These are phyloP conservation scores for Entomobrya multifasciata DNA, from an alignment of 2,888 invertebrate genomes.

Conservation along the genomic window DNA sequence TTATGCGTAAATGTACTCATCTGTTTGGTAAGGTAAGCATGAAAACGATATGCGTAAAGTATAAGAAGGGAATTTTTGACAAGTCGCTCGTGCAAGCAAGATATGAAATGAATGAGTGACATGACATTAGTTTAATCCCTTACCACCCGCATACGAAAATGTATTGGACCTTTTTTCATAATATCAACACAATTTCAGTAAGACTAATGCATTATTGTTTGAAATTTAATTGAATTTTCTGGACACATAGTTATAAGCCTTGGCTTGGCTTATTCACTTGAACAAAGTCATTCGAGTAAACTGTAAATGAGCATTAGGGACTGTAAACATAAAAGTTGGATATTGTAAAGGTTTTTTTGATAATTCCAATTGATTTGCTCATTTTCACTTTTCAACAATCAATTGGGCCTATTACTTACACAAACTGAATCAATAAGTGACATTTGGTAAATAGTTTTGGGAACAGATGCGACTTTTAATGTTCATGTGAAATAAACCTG, in stretches of 20 bases:
- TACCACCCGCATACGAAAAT: slow-evolving; percentile 58
- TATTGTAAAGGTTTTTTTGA: too few species aligned
- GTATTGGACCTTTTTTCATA: slow-evolving; percentile 26
- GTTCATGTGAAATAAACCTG: not conserved
- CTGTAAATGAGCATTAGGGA: slow-evolving; percentile 19
- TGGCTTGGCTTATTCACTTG: not conserved
- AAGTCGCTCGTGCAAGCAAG: slow-evolving; percentile 58
- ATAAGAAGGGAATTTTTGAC: slow-evolving; percentile 56
- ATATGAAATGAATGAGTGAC: slow-evolving; percentile 54
- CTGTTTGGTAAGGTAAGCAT: slow-evolving; percentile 13
- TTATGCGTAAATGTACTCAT: not conserved
- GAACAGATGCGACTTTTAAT: slow-evolving; percentile 60
- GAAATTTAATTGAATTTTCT: slow-evolving; percentile 47
- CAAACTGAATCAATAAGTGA: slow-evolving; percentile 33
- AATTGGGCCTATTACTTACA: slow-evolving; percentile 37
- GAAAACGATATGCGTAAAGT: not conserved
- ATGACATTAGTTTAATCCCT: slow-evolving; percentile 60
- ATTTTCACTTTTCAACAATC: slow-evolving; percentile 67
- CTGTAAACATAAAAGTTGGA: too few species aligned
- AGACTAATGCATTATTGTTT: slow-evolving; percentile 23
- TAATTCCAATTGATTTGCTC: slow-evolving; percentile 26
- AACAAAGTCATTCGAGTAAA: slow-evolving; percentile 21
- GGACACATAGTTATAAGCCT: not conserved
- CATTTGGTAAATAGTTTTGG: slow-evolving; percentile 63
- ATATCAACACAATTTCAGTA: slow-evolving; percentile 25